Conservation (phyloP, 2,888 invertebrate species). For the Apamea sordens region DNA sequence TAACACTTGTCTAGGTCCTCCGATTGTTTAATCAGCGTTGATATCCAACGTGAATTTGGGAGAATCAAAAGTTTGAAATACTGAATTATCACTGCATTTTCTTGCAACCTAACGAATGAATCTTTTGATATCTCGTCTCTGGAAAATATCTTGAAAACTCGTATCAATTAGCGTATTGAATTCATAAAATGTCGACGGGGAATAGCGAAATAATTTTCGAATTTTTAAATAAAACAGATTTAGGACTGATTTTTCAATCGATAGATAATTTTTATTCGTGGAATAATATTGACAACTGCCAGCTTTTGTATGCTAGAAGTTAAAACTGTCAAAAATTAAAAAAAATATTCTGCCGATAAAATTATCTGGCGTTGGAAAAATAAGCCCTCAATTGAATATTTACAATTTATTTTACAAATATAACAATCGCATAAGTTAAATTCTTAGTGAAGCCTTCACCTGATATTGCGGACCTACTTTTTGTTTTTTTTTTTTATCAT, state of each 20-base stretch:
- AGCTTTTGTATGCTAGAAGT: too few species aligned
- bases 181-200: not conserved
- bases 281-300: too few species aligned
- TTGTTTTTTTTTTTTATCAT: too few species aligned
- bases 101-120: not conserved
- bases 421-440: too few species aligned
- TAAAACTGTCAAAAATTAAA: too few species aligned
- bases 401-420: not conserved
- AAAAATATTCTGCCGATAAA: too few species aligned
- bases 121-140: not conserved
- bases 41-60: not conserved
- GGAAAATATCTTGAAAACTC: not conserved
- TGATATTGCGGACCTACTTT: too few species aligned
- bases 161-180: not conserved
- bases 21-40: not conserved
- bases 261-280: too few species aligned
- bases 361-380: too few species aligned
- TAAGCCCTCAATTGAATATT: not conserved
- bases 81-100: not conserved
- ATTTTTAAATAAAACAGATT: too few species aligned
- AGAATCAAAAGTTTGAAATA: not conserved
- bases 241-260: too few species aligned
- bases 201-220: not conserved
- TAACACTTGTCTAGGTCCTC: not conserved
- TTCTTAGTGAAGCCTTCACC: too few species aligned